Evolutionary conservation across 2,888 invertebrate genomes (phyloP).

Genomic region (Mesorhabditis spiculigera): DNA sequence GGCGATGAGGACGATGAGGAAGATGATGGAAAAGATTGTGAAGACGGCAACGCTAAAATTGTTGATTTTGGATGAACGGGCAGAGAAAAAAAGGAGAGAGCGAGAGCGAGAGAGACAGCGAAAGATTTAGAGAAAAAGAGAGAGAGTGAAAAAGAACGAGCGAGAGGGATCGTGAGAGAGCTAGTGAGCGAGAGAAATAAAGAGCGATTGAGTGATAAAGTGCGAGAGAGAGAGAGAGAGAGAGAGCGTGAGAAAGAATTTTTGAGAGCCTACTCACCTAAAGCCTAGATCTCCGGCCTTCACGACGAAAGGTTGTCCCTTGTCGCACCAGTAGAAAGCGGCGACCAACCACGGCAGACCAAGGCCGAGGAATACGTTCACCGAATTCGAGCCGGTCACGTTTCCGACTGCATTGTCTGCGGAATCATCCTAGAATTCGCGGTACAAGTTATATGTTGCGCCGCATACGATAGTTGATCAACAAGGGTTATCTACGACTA

Average conservation of each 20-base stretch:
- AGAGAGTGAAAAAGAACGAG: no score
- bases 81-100: neutral
- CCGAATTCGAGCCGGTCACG: constrained; percentile 69
- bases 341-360: constrained; percentile 68
- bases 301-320: constrained; percentile 61
- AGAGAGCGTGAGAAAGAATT: neutral
- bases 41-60: constrained; percentile 66
- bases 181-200: neutral
- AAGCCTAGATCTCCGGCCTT: constrained; percentile 61
- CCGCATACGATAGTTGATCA: neutral
- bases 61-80: neutral
- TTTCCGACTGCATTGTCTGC: constrained; percentile 69
- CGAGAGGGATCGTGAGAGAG: neutral
- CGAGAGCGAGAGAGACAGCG: no score
- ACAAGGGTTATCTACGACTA: neutral
- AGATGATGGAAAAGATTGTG: constrained; percentile 63
- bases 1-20: constrained; percentile 62
- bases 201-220: neutral
- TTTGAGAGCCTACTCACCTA: constrained; percentile 25
- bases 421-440: constrained; percentile 61
- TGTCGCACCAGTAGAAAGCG: constrained; percentile 62
- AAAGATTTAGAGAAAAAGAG: no score
- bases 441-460: neutral
- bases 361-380: constrained; percentile 69
- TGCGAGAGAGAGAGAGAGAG: neutral